Evolutionary conservation across 2,797 vertebrate genomes (phyloP).

Genomic region (Clamator glandarius): DNA sequence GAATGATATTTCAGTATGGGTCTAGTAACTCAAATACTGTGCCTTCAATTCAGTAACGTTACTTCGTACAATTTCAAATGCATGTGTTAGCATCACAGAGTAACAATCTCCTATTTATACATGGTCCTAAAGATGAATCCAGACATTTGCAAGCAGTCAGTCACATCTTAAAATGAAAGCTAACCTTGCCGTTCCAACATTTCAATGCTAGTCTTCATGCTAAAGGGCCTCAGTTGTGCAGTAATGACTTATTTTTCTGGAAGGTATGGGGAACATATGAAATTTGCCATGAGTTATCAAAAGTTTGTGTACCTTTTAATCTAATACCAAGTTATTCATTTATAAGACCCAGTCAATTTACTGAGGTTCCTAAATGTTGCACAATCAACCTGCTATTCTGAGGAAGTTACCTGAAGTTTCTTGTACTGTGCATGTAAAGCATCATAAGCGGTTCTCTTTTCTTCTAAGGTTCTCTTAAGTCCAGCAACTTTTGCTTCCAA

Average conservation of each 20-base stretch:
- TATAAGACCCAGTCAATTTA: background rate
- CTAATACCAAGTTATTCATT: background rate
- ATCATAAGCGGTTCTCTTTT: conserved; percentile 77
- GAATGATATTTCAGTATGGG: background rate
- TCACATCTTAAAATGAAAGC: background rate
- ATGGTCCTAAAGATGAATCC: background rate
- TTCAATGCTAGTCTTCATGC: background rate
- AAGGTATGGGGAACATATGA: background rate
- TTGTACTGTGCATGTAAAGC: conserved; percentile 80
- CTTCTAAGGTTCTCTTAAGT: conserved; percentile 80
- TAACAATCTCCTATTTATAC: background rate
- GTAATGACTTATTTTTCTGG: background rate
- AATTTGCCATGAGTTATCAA: background rate
- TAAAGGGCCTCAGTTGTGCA: background rate
- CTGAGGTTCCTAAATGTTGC: background rate
- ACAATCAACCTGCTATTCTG: background rate
- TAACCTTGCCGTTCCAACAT: background rate
- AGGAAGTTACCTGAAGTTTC: conserved; percentile 86
- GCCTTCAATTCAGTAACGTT: background rate
- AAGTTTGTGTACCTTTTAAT: background rate
- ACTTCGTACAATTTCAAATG: background rate
- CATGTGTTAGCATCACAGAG: background rate
- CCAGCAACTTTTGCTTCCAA: conserved; percentile 83
- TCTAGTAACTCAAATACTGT: background rate
- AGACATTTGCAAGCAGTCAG: background rate